These are phyloP conservation scores for Tribolium madens DNA, from an alignment of 1,140 invertebrate species.

Conservation along the genomic window DNA sequence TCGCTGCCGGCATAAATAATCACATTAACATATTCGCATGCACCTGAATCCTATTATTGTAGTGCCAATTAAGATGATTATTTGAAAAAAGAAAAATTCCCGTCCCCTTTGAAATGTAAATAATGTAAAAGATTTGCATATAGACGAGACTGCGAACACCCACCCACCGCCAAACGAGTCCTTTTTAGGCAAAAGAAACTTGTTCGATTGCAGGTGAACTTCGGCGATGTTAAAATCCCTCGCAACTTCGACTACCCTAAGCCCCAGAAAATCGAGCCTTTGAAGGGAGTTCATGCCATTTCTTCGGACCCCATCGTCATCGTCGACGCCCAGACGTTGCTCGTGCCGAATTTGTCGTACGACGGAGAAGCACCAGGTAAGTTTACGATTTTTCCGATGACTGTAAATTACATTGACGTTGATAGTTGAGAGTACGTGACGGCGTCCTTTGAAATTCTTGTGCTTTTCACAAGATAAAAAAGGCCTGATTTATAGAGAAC, in stretches of 20 bases:
- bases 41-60: background rate
- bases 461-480: background rate
- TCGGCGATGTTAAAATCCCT: constrained; percentile 87
- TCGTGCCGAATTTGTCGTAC: constrained; percentile 88
- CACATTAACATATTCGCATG: constrained; percentile 29
- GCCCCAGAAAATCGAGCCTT: constrained; percentile 81
- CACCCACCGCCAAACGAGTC: background rate
- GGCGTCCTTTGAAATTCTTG: constrained; percentile 11
- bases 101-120: background rate
- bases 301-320: constrained; percentile 87
- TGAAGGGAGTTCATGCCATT: constrained; percentile 85
- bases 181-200: background rate
- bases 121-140: background rate
- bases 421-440: background rate
- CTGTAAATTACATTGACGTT: background rate
- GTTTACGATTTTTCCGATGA: constrained; percentile 44
- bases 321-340: constrained; percentile 90
- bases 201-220: constrained; percentile 80
- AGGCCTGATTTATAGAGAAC: constrained; percentile 9
- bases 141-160: background rate
- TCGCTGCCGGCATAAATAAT: constrained; percentile 13
- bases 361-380: constrained; percentile 91
- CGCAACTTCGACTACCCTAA: constrained; percentile 82
- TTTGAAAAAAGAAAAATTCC: background rate
- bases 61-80: background rate